Base-by-base conservation (phyloP, 2,113 vertebrate species). In the Rhipidura dahli region DNA sequence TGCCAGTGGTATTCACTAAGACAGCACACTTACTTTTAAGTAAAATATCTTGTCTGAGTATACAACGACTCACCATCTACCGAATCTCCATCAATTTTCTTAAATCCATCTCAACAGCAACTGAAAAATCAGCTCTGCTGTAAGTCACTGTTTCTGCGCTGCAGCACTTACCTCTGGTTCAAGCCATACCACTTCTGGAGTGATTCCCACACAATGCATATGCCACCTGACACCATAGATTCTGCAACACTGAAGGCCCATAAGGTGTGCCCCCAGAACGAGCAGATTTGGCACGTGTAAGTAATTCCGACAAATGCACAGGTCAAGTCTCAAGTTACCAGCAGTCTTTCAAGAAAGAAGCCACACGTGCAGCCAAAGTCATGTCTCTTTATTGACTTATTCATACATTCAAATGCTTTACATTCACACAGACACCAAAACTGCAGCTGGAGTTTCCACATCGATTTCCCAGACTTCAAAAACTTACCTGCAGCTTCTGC, bases 341-440 rank as follows among this genome's bases (percentile, higher is more conserved):
- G 42, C 6, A 53, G 18, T 21, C 50, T 76, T 40, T 9, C 17
- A 93, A 92, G 20, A 54, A 93, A 93, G 30, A 70, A 78, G 15
- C 2, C 3, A 96, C 91, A 75, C 78, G 13, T 57, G 26, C 44
- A 92, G 31, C 39, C 10, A 26, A 61, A 90, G 15, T 23, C 1
- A 30, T 0, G 1, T 83, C 27, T 94, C 64, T 97, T 97, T 97
- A 97, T 96, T 97, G 11, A 53, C 26, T 87, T 53, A 30, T 15
- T 31, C 10, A 79, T 73, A 84, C 72, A 96, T 54, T 6, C 8
- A 0, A 81, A 66, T 14, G 9, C 31, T 80, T 92, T 50, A 83
- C 64, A 83, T 33, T 37, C 15, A 13, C 31, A 83, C 10, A 65
- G 13, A 53, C 17, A 61, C 3, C 15, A 18, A 24, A 78, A 63